Conservation (phyloP, 1,140 invertebrate genomes). For the Atta cephalotes region DNA sequence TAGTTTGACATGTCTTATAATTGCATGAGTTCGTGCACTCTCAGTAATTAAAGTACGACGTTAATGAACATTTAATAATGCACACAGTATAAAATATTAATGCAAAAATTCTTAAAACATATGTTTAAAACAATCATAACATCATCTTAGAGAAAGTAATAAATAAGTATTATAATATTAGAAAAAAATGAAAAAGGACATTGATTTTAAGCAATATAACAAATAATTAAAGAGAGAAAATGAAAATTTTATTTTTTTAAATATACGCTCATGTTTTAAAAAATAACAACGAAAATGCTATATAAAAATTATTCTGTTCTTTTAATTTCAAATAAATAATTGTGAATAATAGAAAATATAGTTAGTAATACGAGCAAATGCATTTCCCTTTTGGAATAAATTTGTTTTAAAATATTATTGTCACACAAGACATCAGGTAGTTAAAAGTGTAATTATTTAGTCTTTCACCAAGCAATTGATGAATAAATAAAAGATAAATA, state of each 20-base stretch:
- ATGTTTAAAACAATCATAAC: background rate
- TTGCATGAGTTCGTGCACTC: conserved; percentile 39
- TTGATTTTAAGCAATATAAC: background rate
- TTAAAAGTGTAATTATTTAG: background rate
- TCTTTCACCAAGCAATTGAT: conserved; percentile 1
- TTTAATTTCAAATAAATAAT: background rate
- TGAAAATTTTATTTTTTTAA: background rate
- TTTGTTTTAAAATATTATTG: background rate
- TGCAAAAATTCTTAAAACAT: background rate
- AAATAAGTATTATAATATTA: background rate
- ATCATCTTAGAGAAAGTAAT: background rate
- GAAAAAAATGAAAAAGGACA: background rate
- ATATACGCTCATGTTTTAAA: background rate
- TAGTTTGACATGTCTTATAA: conserved; percentile 58
- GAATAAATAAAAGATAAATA: conserved; percentile 26
- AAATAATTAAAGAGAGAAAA: background rate
- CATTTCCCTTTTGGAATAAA: background rate
- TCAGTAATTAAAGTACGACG: conserved; percentile 34
- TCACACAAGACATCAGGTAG: background rate
- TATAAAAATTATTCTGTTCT: background rate
- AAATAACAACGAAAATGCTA: conserved; percentile 3
- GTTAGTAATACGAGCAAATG: background rate
- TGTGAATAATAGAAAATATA: background rate
- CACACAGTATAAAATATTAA: background rate
- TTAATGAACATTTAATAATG: conserved; percentile 41